phyloP scores from a whole-genome alignment of 2,797 vertebrate species.

The Sphenodon punctatus region DNA sequence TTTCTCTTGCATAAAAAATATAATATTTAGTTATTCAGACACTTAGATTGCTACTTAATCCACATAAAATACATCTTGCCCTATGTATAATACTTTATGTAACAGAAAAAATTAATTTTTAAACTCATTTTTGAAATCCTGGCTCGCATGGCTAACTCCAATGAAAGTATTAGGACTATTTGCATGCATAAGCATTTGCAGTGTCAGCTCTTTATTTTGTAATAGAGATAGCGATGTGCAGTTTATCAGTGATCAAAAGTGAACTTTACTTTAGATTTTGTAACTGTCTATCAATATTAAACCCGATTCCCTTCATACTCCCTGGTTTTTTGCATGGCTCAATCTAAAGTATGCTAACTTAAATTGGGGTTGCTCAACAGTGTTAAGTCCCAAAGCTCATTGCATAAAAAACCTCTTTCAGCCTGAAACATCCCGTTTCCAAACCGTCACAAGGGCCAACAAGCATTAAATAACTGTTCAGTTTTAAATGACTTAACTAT shows the following conservation, averaged over 20 bases:
- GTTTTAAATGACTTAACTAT: not conserved
- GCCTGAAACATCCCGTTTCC: not conserved
- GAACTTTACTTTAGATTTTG: slow-evolving; percentile 24
- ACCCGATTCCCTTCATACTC: too few species aligned
- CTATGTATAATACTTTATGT: too few species aligned
- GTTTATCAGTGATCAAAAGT: slow-evolving; percentile 49
- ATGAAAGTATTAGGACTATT: rapidly evolving
- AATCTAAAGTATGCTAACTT: not conserved
- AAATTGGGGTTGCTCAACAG: slow-evolving; percentile 13
- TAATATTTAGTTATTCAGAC: too few species aligned
- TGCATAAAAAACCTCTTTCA: not conserved
- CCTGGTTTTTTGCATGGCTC: too few species aligned
- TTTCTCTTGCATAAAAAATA: too few species aligned
- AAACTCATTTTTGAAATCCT: not conserved
- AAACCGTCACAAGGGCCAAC: not conserved
- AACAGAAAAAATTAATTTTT: too few species aligned
- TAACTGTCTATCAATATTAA: not conserved
- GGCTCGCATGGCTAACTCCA: not conserved
- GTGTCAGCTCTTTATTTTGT: not conserved
- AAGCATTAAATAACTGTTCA: not conserved
- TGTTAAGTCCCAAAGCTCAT: not conserved
- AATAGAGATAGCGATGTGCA: not conserved
- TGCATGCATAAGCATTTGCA: not conserved
- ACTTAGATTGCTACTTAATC: too few species aligned
- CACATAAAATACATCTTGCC: too few species aligned